Evolutionary conservation across 1,140 invertebrate genomes (phyloP), one percentile per base, ranked within the genome.

Genomic region (Charaxes varanes): DNA sequence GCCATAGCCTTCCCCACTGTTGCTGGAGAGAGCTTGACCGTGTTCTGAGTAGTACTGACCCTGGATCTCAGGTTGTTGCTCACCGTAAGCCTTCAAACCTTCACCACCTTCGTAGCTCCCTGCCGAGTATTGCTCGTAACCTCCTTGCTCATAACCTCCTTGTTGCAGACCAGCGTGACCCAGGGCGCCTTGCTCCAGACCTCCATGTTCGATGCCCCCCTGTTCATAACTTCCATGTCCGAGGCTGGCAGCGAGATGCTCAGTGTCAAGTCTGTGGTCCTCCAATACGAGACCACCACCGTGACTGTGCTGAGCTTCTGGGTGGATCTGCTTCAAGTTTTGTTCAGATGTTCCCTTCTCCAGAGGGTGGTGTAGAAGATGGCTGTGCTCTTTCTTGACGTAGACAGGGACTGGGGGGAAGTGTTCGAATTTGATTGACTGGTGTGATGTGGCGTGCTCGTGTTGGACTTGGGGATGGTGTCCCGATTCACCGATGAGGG

Each of bases 381-480:
- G 86, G 54, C 81, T 85, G 63, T 89, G 86, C 60, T 89, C 88
- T 54, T 89, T 88, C 73, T 89, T 90, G 2, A 89, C 79, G 64
- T 88, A 89, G 2, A 89, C 88, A 6, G 88, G 88, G 4, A 90
- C 88, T 4, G 88, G 84, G 48, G 89, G 88, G 65, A 87, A 89
- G 48, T 90, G 88, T 54, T 89, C 87, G 53, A 90, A 88, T 50
- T 89, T 88, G 46, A 90, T 86, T 18, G 86, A 88, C 65, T 90
- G 88, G 55, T 89, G 88, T 11, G 88, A 89, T 46, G 87, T 88
- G 11, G 88, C 88, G 51, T 88, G 87, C 51, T 89, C 87, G 43
- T 88, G 87, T 41, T 88, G 79, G 17, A 88, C 68, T 42, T 88
- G 84, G 33, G 87, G 87, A 49, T 87, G 86, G 59, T 87, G 84